Percentiles rank a stretch among this genome's conserved stretches.
phyloP scores from a whole-genome alignment of 1,140 invertebrate genomes.

The Anastatus disparis region DNA sequence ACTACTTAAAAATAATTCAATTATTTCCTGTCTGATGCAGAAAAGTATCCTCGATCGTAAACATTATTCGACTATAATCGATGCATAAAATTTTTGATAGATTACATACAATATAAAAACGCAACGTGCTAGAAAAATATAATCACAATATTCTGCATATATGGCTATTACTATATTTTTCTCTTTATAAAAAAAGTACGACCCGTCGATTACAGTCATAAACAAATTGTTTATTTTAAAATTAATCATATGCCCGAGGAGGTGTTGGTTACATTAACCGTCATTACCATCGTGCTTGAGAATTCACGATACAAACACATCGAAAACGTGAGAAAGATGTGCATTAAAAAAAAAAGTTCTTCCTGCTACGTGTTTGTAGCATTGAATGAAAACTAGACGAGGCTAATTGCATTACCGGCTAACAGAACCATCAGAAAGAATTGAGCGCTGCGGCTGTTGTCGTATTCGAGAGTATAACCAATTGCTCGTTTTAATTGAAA shows the following conservation, averaged over 20 bases:
- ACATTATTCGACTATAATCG: too few species aligned
- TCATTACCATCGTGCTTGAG: background rate
- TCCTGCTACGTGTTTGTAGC: background rate
- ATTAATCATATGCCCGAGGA: constrained; percentile 16
- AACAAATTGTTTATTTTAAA: constrained; percentile 10
- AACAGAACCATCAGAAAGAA: background rate
- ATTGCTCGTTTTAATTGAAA: background rate
- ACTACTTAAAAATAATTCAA: too few species aligned
- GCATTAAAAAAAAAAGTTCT: constrained; percentile 9
- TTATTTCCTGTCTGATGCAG: too few species aligned
- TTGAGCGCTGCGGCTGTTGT: too few species aligned
- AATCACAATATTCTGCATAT: too few species aligned
- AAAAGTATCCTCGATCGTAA: too few species aligned
- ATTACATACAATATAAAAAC: too few species aligned
- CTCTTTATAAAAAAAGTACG: too few species aligned
- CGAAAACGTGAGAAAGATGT: background rate
- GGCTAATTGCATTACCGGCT: constrained; percentile 7
- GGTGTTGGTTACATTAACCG: background rate
- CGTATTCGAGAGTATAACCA: too few species aligned
- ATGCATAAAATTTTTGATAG: too few species aligned
- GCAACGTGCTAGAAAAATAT: too few species aligned
- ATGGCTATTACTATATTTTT: too few species aligned
- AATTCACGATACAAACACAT: background rate
- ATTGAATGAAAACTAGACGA: constrained; percentile 18
- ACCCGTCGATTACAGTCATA: constrained; percentile 6